A percentile compares a stretch with the other conserved stretches of the same genome.
phyloP scores from a whole-genome alignment of 2,113 vertebrate species.

The Sclerurus mexicanus region DNA sequence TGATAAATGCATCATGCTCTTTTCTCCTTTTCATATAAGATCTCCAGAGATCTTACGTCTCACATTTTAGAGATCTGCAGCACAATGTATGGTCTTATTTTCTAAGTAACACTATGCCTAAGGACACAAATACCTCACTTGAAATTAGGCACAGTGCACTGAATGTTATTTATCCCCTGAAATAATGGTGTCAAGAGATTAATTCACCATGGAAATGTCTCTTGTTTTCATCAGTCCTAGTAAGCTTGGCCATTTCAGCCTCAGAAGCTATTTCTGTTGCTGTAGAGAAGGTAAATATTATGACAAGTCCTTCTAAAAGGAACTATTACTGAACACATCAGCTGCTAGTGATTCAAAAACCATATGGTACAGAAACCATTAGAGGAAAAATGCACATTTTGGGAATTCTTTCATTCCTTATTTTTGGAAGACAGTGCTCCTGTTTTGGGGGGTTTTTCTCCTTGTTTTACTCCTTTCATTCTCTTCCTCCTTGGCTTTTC shows the following conservation, averaged over 20 bases:
- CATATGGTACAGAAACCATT: neutral
- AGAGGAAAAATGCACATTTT: neutral
- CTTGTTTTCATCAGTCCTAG: neutral
- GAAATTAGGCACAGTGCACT: neutral
- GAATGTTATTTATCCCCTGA: neutral
- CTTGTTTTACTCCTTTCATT: neutral
- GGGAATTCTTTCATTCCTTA: neutral
- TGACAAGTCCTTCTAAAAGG: constrained; percentile 39
- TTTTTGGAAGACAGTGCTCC: neutral
- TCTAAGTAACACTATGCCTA: neutral
- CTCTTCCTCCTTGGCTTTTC: neutral
- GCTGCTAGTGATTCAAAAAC: constrained; percentile 31
- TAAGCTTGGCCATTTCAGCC: neutral
- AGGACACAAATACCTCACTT: neutral
- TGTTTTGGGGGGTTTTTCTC: neutral
- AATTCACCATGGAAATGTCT: neutral
- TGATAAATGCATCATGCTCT: neutral
- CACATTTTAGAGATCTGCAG: neutral
- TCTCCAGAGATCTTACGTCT: neutral
- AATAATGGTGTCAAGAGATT: constrained; percentile 3
- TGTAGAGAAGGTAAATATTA: constrained; percentile 48
- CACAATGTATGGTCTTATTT: neutral
- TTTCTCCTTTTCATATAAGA: neutral
- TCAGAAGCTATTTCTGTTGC: constrained; percentile 40
- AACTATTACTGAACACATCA: constrained; percentile 21